A percentile compares a stretch with the other conserved stretches of the same genome.
phyloP scores from a whole-genome alignment of 1,140 invertebrate species.

The Parasteatoda tepidariorum region DNA sequence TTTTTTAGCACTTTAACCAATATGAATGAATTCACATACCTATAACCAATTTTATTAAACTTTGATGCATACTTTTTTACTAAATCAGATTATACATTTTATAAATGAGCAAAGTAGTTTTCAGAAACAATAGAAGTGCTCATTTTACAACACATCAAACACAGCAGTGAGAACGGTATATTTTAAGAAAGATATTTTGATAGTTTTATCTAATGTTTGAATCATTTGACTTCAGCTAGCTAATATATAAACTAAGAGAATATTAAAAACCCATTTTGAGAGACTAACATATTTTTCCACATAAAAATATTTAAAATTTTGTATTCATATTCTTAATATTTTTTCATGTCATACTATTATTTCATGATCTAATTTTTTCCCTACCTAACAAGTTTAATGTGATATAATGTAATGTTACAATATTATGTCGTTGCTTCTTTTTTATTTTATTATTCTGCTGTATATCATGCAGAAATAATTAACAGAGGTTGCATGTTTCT shows the following conservation, averaged over 20 bases:
- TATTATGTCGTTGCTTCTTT: neutral
- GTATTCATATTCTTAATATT: neutral
- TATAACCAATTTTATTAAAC: neutral
- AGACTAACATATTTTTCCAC: no score
- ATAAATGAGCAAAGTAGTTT: no score
- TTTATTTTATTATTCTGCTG: no score
- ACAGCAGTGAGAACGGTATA: constrained; percentile 27
- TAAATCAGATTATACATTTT: neutral
- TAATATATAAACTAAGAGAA: neutral
- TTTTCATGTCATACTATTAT: neutral
- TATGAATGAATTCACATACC: neutral
- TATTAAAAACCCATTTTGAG: neutral
- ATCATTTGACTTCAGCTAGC: neutral
- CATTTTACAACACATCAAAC: neutral
- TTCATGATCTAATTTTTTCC: neutral
- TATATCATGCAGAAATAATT: no score
- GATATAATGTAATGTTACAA: neutral
- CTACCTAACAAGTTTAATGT: neutral
- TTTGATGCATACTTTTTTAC: neutral
- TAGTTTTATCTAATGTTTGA: neutral
- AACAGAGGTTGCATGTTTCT: no score
- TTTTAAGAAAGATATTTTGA: neutral
- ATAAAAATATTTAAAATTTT: neutral
- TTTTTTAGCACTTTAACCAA: neutral
- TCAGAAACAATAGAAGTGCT: neutral